Evolutionary conservation across 1,140 invertebrate species (phyloP).

Genomic region (Diprion similis): DNA sequence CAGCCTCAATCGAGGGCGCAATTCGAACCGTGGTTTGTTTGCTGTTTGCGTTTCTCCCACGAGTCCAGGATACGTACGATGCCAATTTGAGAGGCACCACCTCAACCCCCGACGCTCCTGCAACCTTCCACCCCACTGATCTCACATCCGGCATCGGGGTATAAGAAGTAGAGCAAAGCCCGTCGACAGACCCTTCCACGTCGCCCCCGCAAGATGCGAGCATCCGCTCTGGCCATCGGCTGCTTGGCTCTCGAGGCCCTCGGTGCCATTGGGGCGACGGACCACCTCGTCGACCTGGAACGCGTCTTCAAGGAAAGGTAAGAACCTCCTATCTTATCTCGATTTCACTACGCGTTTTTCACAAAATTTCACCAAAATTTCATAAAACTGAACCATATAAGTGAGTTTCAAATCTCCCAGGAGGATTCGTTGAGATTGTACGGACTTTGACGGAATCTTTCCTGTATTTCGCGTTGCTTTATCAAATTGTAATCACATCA

Average conservation of each 20-base stretch:
- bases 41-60: not conserved
- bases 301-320: conserved; percentile 56
- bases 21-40: not conserved
- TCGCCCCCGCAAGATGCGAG: not conserved
- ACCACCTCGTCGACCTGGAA: conserved; percentile 37
- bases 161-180: not conserved
- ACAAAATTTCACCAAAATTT: no score
- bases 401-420: no score
- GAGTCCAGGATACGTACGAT: no score
- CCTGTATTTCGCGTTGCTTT: no score
- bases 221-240: not conserved
- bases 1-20: not conserved
- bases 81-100: no score
- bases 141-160: not conserved
- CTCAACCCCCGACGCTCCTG: no score
- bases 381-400: no score
- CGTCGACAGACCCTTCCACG: conserved; percentile 3
- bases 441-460: no score
- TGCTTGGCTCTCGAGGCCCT: not conserved
- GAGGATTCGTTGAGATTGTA: no score
- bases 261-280: not conserved
- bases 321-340: no score
- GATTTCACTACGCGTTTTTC: no score
- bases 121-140: not conserved
- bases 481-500: no score